Percentiles rank a stretch among this genome's conserved stretches.
These are phyloP conservation scores for Schizopygopsis pylzovi DNA, from an alignment of 2,797 vertebrate genomes.

Conservation along the genomic window DNA sequence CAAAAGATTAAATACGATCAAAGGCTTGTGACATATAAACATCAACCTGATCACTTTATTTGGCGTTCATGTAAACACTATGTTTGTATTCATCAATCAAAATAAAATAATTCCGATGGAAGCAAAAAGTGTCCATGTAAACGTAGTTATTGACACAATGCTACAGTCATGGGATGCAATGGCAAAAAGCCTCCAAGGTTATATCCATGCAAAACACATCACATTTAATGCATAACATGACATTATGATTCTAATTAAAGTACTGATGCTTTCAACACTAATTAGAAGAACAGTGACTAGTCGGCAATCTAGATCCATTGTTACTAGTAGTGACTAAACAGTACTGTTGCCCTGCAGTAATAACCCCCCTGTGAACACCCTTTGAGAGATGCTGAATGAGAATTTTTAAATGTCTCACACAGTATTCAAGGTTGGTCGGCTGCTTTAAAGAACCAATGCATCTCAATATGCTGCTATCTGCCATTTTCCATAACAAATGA, in stretches of 20 bases:
- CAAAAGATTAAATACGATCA: no score
- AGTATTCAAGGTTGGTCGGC: slow-evolving; percentile 44
- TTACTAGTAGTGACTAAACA: background rate
- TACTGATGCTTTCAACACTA: background rate
- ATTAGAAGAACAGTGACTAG: background rate
- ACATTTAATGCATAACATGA: background rate
- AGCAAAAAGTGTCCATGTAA: no score
- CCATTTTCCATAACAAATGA: slow-evolving; percentile 43
- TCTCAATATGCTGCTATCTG: slow-evolving; percentile 45
- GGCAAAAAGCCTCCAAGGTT: background rate
- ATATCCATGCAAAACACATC: background rate
- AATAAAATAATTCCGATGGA: no score
- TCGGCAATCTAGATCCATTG: background rate
- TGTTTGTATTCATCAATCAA: no score
- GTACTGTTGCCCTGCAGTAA: background rate
- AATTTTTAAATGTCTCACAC: slow-evolving; percentile 15
- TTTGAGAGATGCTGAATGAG: background rate
- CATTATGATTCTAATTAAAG: background rate
- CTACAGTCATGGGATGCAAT: background rate
- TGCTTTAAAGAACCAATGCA: slow-evolving; percentile 40
- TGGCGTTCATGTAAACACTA: no score
- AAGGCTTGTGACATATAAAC: no score
- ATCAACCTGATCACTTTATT: no score
- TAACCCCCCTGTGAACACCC: background rate
- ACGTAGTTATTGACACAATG: background rate